Percentiles rank a stretch among this genome's conserved stretches.
These are phyloP conservation scores for Myathropa florea DNA, from an alignment of 2,888 invertebrate species.

Conservation along the genomic window DNA sequence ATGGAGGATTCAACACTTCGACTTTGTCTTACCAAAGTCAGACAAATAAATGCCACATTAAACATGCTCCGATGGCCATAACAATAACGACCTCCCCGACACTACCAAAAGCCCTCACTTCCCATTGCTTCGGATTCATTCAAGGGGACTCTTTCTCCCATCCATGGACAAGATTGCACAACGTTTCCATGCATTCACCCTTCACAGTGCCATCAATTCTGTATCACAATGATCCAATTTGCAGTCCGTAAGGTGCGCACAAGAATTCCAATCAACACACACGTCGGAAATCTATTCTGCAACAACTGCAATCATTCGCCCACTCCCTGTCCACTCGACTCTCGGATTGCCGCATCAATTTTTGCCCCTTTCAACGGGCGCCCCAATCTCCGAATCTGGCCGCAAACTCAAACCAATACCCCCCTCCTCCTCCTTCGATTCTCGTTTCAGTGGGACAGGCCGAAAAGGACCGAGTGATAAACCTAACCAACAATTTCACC, in stretches of 20 bases:
- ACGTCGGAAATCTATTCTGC: background rate
- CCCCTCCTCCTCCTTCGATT: background rate
- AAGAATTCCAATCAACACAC: background rate
- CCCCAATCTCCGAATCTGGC: background rate
- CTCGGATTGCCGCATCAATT: too few relatives aligned
- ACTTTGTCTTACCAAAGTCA: too few relatives aligned
- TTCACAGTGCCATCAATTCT: background rate
- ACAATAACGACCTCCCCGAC: too few relatives aligned
- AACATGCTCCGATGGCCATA: too few relatives aligned
- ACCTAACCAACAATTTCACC: conserved; percentile 80
- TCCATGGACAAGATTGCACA: too few relatives aligned
- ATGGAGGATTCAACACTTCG: too few relatives aligned
- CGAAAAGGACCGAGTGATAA: conserved; percentile 81
- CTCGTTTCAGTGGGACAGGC: conserved; percentile 75
- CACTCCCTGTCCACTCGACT: background rate
- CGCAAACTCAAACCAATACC: background rate
- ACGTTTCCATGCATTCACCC: background rate
- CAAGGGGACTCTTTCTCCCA: too few relatives aligned
- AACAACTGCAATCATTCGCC: background rate
- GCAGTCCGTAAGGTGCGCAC: background rate
- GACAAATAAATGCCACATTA: too few relatives aligned
- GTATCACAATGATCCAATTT: background rate
- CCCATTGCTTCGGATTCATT: too few relatives aligned
- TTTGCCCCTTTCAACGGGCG: too few relatives aligned
- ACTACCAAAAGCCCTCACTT: too few relatives aligned